phyloP scores from a whole-genome alignment of 2,113 vertebrate genomes.

The Cromileptes altivelis region DNA sequence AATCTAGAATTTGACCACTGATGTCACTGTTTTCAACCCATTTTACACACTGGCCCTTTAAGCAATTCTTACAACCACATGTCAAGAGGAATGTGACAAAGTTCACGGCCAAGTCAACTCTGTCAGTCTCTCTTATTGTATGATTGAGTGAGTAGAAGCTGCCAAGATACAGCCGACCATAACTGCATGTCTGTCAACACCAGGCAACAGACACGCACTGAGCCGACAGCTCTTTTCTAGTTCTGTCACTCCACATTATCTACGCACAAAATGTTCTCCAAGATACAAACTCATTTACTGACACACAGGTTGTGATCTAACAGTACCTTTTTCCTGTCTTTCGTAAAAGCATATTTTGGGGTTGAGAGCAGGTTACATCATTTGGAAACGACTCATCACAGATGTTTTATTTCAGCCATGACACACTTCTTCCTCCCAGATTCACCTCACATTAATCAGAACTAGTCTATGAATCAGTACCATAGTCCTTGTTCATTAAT shows the following conservation, averaged over 20 bases:
- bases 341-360: not conserved
- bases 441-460: conserved; percentile 31
- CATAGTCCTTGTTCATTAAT: conserved; percentile 6
- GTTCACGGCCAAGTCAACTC: conserved; percentile 30
- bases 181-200: conserved; percentile 47
- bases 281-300: not conserved
- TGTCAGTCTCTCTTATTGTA: conserved; percentile 4
- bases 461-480: no score
- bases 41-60: no score
- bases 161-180: conserved; percentile 30
- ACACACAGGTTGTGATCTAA: conserved; percentile 5
- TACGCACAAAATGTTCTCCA: not conserved
- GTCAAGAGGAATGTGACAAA: conserved; percentile 21
- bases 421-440: not conserved
- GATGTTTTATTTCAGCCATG: conserved; percentile 46
- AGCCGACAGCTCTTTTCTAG: conserved; percentile 27
- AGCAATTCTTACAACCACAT: conserved; percentile 11
- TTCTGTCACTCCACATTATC: conserved; percentile 34
- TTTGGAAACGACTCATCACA: conserved; percentile 33
- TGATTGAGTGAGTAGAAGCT: conserved; percentile 34
- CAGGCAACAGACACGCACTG: conserved; percentile 22
- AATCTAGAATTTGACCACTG: no score
- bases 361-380: conserved; percentile 39
- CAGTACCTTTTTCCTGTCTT: conserved; percentile 3
- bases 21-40: no score